Conservation (phyloP, 1,140 invertebrate species). For the Sminthurinus signatus region DNA sequence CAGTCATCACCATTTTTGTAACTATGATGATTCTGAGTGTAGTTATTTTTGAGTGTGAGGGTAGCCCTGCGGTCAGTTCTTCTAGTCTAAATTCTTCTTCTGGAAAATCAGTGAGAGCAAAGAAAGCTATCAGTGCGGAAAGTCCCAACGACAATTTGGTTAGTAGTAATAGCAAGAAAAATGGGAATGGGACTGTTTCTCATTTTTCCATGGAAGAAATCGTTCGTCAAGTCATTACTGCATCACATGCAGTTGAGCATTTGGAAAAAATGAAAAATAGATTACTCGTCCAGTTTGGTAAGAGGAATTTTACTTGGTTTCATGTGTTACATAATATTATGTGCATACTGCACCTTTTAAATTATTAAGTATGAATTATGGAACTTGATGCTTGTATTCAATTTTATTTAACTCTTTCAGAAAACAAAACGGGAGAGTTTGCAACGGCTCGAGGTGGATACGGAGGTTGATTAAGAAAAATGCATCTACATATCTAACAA, state of each 20-base stretch:
- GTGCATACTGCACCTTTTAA: not conserved
- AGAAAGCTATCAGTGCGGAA: not conserved
- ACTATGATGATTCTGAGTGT: no score
- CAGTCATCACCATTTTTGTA: no score
- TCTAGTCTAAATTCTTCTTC: not conserved
- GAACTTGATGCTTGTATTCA: not conserved
- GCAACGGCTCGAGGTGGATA: constrained; percentile 7
- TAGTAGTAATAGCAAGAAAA: not conserved
- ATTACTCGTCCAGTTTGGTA: constrained; percentile 17
- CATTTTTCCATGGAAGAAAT: not conserved
- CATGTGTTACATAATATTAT: not conserved
- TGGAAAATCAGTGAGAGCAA: not conserved
- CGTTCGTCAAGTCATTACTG: not conserved
- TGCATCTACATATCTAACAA: no score
- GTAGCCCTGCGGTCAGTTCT: not conserved
- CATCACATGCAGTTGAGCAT: not conserved
- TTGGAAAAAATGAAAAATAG: constrained; percentile 23
- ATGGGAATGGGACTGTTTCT: not conserved
- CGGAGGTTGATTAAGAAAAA: no score
- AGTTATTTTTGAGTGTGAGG: not conserved
- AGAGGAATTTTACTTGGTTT: constrained; percentile 3
- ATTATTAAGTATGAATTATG: not conserved
- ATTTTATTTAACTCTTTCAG: not conserved
- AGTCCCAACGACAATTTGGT: not conserved
- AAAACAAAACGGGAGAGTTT: constrained; percentile 8